Conservation (phyloP, 2,888 invertebrate species). For the Papilio demoleus region DNA sequence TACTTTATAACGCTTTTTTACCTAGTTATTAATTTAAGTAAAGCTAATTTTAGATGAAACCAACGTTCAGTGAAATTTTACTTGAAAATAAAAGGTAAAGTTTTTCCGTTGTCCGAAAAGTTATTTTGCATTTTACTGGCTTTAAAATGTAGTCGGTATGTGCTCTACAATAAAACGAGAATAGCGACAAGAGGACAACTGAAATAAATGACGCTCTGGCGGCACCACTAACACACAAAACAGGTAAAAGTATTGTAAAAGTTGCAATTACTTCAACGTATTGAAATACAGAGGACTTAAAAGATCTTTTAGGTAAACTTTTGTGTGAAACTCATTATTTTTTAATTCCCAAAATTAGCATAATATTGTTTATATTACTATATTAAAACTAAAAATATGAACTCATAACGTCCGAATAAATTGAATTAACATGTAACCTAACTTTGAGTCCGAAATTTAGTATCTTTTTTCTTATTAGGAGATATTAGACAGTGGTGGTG, state of each 20-base stretch:
- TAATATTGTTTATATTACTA: too few relatives aligned
- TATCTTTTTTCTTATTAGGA: too few relatives aligned
- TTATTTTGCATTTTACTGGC: conserved; percentile 2
- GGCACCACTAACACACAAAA: neutral
- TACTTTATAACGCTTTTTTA: neutral
- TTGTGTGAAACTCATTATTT: neutral
- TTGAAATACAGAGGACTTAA: neutral
- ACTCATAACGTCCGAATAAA: too few relatives aligned
- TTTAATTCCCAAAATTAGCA: too few relatives aligned
- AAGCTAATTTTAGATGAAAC: too few relatives aligned
- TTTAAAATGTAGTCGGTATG: conserved; percentile 5
- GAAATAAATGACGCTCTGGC: conserved; percentile 5
- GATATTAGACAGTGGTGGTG: too few relatives aligned
- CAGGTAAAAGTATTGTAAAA: conserved; percentile 1
- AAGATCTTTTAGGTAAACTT: neutral
- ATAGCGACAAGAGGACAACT: neutral
- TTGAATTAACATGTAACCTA: too few relatives aligned
- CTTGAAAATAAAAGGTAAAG: neutral
- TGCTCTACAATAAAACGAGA: neutral
- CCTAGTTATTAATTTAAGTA: too few relatives aligned
- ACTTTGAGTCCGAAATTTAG: too few relatives aligned
- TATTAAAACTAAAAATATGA: too few relatives aligned
- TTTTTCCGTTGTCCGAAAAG: neutral
- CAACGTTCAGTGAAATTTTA: neutral
- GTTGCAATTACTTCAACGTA: conserved; percentile 1